A percentile compares a stretch with the other conserved stretches of the same genome.
These are phyloP conservation scores for Nibea albiflora DNA, from an alignment of 2,113 vertebrate species.

Conservation along the genomic window DNA sequence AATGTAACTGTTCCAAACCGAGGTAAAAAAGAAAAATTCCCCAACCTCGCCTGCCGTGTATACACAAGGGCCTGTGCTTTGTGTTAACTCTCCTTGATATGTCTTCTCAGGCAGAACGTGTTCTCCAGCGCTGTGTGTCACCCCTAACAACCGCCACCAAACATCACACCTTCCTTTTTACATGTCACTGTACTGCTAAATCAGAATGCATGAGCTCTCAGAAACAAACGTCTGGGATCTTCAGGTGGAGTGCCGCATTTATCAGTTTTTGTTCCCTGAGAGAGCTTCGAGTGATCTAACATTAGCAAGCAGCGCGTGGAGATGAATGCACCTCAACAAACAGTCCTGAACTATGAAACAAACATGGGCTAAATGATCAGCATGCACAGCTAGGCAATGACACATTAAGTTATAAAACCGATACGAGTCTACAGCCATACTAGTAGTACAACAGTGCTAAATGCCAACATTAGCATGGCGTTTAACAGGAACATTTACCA, in stretches of 20 bases:
- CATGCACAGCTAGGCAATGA: background rate
- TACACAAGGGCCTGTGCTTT: too few relatives aligned
- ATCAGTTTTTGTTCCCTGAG: background rate
- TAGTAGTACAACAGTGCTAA: background rate
- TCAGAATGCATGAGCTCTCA: background rate
- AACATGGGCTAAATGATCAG: background rate
- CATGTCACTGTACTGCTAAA: background rate
- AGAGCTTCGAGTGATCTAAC: background rate
- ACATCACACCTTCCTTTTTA: background rate
- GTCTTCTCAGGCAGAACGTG: background rate
- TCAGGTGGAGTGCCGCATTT: background rate
- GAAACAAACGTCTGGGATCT: background rate
- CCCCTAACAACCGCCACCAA: background rate
- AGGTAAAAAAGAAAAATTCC: background rate
- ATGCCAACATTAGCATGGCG: too few relatives aligned
- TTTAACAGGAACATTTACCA: too few relatives aligned
- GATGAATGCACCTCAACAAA: background rate
- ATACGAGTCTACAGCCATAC: background rate
- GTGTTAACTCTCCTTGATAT: background rate
- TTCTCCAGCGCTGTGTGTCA: background rate
- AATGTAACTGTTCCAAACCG: background rate
- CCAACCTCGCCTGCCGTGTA: background rate
- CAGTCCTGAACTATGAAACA: background rate
- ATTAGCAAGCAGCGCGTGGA: background rate
- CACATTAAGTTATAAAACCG: background rate